These are phyloP conservation scores for Cassiopea andromeda DNA, from an alignment of 30 jellyfish, hydroid and myxozoan species.

Conservation along the genomic window DNA sequence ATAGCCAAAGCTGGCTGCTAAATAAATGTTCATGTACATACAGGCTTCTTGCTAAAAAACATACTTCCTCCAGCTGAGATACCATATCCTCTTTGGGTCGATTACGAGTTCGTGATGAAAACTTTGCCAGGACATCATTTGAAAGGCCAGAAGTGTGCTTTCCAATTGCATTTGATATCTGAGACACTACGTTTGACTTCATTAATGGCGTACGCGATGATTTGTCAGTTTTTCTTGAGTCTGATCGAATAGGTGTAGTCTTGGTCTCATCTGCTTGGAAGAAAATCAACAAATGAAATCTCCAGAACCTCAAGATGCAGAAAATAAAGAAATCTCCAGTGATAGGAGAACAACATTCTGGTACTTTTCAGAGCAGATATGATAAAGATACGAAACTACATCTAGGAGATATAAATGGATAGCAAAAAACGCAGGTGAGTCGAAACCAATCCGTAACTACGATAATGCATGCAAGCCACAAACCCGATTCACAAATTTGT, in stretches of 20 bases:
- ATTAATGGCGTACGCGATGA: constrained; percentile 9
- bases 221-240: constrained; percentile 5
- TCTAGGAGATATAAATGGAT: too few relatives aligned
- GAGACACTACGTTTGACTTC: constrained; percentile 62
- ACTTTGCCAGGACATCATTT: constrained; percentile 69
- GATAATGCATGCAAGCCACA: too few relatives aligned
- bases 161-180: constrained; percentile 68
- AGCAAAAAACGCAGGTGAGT: too few relatives aligned
- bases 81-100: constrained; percentile 55
- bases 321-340: too few relatives aligned
- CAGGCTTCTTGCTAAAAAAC: not conserved
- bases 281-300: not conserved
- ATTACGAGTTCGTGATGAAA: constrained; percentile 47
- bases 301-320: too few relatives aligned
- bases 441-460: too few relatives aligned
- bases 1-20: not conserved
- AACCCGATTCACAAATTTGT: too few relatives aligned
- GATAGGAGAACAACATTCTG: too few relatives aligned
- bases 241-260: not conserved
- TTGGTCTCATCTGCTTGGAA: not conserved
- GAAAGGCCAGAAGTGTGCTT: constrained; percentile 77
- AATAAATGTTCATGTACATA: not conserved
- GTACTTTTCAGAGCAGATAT: too few relatives aligned
- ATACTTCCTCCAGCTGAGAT: constrained; percentile 77
- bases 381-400: too few relatives aligned